Evolutionary conservation across 2,888 invertebrate species (phyloP), one percentile per base, ranked within the genome.

Genomic region (Acronicta psi): DNA sequence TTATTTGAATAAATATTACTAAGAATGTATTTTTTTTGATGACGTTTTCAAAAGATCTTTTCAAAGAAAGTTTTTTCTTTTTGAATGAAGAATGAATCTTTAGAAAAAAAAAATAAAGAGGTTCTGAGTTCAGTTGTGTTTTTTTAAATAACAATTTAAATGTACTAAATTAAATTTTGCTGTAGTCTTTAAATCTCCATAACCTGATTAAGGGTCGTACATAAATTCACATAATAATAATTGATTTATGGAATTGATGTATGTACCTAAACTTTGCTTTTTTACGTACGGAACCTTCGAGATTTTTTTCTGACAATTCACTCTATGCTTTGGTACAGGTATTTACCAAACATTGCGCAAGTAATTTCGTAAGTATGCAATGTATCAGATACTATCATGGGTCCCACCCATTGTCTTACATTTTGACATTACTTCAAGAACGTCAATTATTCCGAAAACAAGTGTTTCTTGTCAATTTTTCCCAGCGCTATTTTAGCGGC

Each of bases 381-480:
- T 59, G 59, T 64, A 69, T 64, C 63, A 50, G 57, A 68, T 62
- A 50, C 60, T 69, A 75, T 60, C 60, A 40, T 11, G 10, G 54
- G 49, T 68, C 65, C 43, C 70, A 70, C 69, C 73, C 61, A 82
- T 82, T 82, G 82, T 81, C 68, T 75, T n/a, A 64, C 69, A 75
- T 79, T 77, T 76, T 77, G 75, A 70, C 68, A 68, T 50, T 43
- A 14, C 11, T 54, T 53, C 53, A 58, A 70, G 63, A 47, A 57
- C 54, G 62, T 25, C 11, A 44, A 54, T 14, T 54, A 70, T 75
- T 40, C 11, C 6, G n/a, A 7, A 29, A 60, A 70, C 63, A 74
- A 13, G 51, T 67, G 63, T 61, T 62, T 41, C n/a, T 53, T 25
- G 25, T 17, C 40, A 9, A 34, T 36, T 40, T 41, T 31, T 13